Percentiles rank a stretch among this genome's conserved stretches.
Evolutionary conservation across 1,140 invertebrate species (phyloP).

Genomic region (Ceratosolen fusciceps): DNA sequence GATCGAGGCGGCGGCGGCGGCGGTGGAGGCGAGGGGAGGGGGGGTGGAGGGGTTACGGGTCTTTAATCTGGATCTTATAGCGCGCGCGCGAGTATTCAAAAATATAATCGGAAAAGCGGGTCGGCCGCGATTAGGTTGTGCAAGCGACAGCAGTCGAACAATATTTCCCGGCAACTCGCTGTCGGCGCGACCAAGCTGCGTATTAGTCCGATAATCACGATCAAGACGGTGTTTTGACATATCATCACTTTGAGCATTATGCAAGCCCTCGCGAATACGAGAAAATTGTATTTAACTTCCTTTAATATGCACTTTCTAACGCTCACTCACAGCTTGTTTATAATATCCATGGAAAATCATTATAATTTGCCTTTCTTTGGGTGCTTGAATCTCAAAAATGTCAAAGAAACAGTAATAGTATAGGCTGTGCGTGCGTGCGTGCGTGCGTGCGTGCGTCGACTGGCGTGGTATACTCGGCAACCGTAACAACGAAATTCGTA

Average conservation of each 20-base stretch:
- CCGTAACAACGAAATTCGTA: too few relatives aligned
- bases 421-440: too few relatives aligned
- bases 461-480: too few relatives aligned
- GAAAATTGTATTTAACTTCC: neutral
- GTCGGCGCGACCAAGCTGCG: neutral
- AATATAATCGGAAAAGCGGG: neutral
- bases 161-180: conserved; percentile 4
- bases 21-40: neutral
- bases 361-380: too few relatives aligned
- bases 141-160: neutral
- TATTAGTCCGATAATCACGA: neutral
- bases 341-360: neutral
- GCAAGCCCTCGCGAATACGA: neutral
- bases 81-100: neutral
- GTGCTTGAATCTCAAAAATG: too few relatives aligned
- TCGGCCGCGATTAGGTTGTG: neutral
- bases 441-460: too few relatives aligned
- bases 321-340: neutral
- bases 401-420: too few relatives aligned
- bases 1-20: neutral
- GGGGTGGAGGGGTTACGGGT: neutral
- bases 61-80: conserved; percentile 12
- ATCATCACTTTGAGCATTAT: neutral
- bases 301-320: neutral
- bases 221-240: neutral